Conservation (phyloP, 2,797 vertebrate species). For the Cyprinodon diabolis region DNA sequence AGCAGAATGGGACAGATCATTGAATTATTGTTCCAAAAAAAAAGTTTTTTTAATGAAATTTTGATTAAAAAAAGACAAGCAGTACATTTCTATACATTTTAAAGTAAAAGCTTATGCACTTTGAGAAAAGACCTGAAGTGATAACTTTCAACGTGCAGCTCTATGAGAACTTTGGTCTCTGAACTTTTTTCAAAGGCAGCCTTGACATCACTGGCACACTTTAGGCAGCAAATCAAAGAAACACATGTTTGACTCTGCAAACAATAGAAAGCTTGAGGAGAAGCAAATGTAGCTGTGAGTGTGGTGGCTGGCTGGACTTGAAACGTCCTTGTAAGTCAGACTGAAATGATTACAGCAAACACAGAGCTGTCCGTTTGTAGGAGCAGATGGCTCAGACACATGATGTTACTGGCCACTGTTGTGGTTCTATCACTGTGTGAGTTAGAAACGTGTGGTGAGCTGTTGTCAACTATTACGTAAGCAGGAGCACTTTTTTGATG, state of each 20-base stretch:
- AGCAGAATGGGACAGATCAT: neutral
- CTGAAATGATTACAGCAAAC: slow-evolving; percentile 1
- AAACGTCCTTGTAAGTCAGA: neutral
- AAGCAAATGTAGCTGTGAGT: neutral
- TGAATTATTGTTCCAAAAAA: neutral
- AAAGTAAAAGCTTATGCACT: neutral
- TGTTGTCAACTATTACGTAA: slow-evolving; percentile 5
- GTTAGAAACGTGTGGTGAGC: neutral
- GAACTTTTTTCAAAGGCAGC: neutral
- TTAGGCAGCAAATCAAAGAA: neutral
- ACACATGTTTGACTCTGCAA: neutral
- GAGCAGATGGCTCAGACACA: neutral
- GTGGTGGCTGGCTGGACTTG: neutral
- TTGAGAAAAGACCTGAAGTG: neutral
- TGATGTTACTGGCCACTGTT: neutral
- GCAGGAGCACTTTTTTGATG: neutral
- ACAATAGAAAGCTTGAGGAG: neutral
- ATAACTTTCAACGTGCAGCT: neutral
- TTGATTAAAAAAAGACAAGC: neutral
- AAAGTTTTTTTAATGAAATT: neutral
- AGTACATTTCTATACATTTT: neutral
- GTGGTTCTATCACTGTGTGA: neutral
- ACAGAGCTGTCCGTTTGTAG: neutral
- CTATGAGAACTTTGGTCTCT: neutral
- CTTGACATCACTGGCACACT: neutral